Conservation (phyloP, 2,113 vertebrate genomes). For the Solea senegalensis region DNA sequence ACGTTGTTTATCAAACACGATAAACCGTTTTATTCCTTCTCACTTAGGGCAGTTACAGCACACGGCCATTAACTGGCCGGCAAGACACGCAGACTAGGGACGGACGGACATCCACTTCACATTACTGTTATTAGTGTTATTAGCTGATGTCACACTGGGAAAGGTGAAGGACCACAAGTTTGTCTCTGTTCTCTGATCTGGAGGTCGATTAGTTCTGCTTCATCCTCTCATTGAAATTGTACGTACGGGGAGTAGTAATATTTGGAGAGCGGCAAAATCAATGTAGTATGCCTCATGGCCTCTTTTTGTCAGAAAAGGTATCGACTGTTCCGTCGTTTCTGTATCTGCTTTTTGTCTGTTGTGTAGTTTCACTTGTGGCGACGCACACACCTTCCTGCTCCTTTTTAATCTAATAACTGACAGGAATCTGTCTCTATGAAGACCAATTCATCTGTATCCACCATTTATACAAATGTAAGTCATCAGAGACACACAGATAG, state of each 20-base stretch:
- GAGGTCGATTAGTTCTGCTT: background rate
- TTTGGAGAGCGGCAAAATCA: background rate
- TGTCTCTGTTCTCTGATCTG: background rate
- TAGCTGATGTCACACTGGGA: background rate
- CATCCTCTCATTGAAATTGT: background rate
- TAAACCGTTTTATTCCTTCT: background rate
- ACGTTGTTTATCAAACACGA: too few relatives aligned
- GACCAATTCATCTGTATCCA: too few relatives aligned
- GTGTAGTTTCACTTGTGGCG: too few relatives aligned
- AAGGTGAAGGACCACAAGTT: background rate
- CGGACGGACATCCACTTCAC: background rate
- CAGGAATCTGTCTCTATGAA: too few relatives aligned
- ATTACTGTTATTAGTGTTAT: background rate
- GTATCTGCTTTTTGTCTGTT: too few relatives aligned
- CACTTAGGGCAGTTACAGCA: background rate
- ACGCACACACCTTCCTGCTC: too few relatives aligned
- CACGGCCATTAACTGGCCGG: background rate
- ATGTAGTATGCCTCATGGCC: background rate
- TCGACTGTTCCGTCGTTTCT: too few relatives aligned
- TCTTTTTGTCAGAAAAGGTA: too few relatives aligned
- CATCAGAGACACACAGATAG: conserved; percentile 8
- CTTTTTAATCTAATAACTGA: too few relatives aligned
- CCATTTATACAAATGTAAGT: too few relatives aligned
- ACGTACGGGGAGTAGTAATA: background rate
- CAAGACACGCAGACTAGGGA: background rate